Conservation (phyloP, 53 echinoderm and acorn worm genomes). For the Echinarachnius parma region DNA sequence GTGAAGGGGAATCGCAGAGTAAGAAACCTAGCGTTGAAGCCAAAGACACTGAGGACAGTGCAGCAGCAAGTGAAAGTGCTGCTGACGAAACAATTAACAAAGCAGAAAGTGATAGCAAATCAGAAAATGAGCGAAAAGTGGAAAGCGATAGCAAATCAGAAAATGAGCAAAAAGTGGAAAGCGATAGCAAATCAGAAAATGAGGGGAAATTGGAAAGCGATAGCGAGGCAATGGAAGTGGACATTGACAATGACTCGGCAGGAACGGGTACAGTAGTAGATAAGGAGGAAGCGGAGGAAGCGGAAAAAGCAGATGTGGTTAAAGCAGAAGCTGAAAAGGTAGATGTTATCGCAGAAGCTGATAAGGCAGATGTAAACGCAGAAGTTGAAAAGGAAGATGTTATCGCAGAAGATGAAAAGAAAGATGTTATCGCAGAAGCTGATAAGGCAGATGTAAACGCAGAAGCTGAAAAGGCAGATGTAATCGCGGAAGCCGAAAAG, state of each 20-base stretch:
- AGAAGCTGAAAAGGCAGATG: not conserved
- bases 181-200: too few species aligned
- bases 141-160: too few species aligned
- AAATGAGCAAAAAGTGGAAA: too few species aligned
- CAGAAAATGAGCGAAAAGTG: too few species aligned
- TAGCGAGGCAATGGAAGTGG: slow-evolving; percentile 33
- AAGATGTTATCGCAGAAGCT: not conserved
- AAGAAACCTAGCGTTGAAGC: too few species aligned
- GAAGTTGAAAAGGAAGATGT: not conserved
- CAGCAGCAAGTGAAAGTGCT: too few species aligned
- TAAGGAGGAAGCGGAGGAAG: not conserved
- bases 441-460: not conserved
- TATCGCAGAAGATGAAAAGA: not conserved
- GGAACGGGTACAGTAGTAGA: not conserved
- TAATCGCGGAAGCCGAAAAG: too few species aligned
- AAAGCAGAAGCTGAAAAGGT: too few species aligned
- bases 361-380: not conserved
- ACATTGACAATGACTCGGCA: slow-evolving; percentile 11
- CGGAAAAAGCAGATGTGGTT: not conserved
- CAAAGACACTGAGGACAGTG: not conserved
- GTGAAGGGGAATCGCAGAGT: not conserved
- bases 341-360: slow-evolving; percentile 26
- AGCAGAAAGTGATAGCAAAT: too few species aligned
- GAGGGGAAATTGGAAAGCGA: too few species aligned
- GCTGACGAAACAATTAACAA: too few species aligned